phyloP scores from a whole-genome alignment of 2,113 vertebrate species.

The Acanthochromis polyacanthus region DNA sequence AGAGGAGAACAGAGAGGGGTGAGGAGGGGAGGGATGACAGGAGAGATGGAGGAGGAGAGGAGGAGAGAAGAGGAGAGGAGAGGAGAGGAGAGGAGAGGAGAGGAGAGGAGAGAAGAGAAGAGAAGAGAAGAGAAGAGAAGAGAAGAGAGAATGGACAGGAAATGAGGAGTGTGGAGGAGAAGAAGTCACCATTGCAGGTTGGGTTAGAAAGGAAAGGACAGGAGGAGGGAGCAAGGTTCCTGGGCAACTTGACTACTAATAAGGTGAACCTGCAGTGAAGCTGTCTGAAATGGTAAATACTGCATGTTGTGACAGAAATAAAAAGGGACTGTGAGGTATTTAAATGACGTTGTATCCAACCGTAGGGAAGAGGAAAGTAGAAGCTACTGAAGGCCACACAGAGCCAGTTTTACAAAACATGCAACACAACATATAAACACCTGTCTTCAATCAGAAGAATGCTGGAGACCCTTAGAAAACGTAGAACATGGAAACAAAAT shows the following conservation, averaged over 20 bases:
- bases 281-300: background rate
- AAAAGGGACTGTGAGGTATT: background rate
- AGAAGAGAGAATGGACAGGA: too few species aligned
- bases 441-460: too few species aligned
- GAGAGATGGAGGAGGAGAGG: background rate
- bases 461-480: background rate
- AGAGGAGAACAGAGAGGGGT: slow-evolving; percentile 23
- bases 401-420: background rate
- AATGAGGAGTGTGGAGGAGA: slow-evolving; percentile 4
- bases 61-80: slow-evolving; percentile 24
- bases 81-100: background rate
- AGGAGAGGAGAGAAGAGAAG: background rate
- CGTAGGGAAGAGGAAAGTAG: slow-evolving; percentile 20
- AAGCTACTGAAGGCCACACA: slow-evolving; percentile 44
- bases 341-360: background rate
- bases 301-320: background rate
- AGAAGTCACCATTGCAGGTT: slow-evolving; percentile 46
- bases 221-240: slow-evolving; percentile 17
- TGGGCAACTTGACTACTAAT: slow-evolving; percentile 7
- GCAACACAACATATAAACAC: slow-evolving; percentile 6
- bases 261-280: background rate
- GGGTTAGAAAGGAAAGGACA: slow-evolving; percentile 60
- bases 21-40: background rate
- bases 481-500: background rate
- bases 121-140: background rate